Evolutionary conservation across 2,113 vertebrate species (phyloP).

Genomic region (Addax nasomaculatus): DNA sequence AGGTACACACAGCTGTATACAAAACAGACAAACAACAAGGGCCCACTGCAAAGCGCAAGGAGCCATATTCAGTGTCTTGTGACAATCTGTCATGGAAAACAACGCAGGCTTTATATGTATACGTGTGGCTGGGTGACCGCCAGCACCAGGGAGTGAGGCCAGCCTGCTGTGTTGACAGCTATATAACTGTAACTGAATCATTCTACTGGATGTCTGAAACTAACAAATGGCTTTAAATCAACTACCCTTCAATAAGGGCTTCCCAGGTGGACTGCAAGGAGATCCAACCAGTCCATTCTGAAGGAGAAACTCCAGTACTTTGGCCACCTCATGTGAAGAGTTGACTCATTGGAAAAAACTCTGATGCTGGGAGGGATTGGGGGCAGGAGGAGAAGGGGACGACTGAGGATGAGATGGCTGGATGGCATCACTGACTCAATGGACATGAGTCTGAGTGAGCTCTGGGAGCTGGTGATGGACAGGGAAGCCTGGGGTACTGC

Average conservation of each 20-base stretch:
- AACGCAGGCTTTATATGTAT: accelerated
- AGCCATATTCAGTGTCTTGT: neutral
- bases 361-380: too few species aligned
- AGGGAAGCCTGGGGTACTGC: too few species aligned
- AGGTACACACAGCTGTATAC: neutral
- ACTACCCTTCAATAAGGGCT: neutral
- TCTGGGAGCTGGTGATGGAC: too few species aligned
- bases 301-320: too few species aligned
- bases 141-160: neutral
- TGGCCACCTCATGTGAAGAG: too few species aligned
- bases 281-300: too few species aligned
- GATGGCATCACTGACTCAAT: too few species aligned
- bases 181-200: accelerated
- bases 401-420: too few species aligned
- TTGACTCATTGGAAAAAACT: too few species aligned
- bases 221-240: neutral
- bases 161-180: neutral
- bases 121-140: neutral
- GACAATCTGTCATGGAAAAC: accelerated
- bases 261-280: neutral
- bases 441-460: too few species aligned
- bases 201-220: neutral
- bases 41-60: neutral
- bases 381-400: too few species aligned
- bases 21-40: neutral